Conservation (phyloP, 2,113 vertebrate genomes). For the Lophochroa leadbeateri region DNA sequence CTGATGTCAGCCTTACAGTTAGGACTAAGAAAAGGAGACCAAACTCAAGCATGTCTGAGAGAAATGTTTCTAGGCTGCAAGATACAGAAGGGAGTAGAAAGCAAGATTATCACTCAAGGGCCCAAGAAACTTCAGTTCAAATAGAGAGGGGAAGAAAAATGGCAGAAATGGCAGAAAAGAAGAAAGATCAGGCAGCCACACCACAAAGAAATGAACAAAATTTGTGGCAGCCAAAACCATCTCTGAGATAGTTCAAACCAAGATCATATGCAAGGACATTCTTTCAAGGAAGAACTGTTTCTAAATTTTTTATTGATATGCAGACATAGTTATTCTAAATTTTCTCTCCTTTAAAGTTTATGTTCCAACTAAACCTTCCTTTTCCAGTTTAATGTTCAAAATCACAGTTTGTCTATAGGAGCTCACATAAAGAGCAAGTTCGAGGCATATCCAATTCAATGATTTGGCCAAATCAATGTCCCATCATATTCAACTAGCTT, state of each 20-base stretch:
- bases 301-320: background rate
- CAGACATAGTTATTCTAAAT: background rate
- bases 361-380: background rate
- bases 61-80: background rate
- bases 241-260: background rate
- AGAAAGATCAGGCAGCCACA: background rate
- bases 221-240: background rate
- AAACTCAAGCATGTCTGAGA: background rate
- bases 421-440: background rate
- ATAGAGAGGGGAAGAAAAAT: background rate
- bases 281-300: background rate
- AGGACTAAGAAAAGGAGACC: background rate
- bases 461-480: background rate
- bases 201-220: background rate
- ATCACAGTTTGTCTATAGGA: background rate
- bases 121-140: background rate
- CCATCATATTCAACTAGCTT: background rate
- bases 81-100: background rate
- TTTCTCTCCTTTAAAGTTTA: background rate
- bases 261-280: background rate
- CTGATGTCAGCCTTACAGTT: background rate
- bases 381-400: background rate
- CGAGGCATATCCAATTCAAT: background rate
- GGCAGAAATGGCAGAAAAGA: background rate
- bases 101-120: background rate